phyloP scores from a whole-genome alignment of 2,797 vertebrate species.

The Lutjanus argentimaculatus region DNA sequence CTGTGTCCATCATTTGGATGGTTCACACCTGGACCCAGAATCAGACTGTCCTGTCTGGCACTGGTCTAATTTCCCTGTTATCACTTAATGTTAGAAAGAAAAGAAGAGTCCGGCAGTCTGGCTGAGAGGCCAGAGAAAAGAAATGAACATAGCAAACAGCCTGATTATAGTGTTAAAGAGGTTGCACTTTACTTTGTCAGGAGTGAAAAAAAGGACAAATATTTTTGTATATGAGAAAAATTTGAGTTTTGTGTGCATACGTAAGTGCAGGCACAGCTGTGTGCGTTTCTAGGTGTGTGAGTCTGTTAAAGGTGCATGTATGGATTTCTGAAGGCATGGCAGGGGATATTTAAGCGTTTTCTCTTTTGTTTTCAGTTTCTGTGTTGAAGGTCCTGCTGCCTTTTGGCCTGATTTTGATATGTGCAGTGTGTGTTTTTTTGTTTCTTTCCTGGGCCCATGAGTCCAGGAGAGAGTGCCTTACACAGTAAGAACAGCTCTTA shows the following conservation, averaged over 20 bases:
- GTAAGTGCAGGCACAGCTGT: slow-evolving; percentile 32
- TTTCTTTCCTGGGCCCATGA: slow-evolving; percentile 48
- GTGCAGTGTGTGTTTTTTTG: slow-evolving; percentile 27
- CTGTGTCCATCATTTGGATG: slow-evolving; percentile 22
- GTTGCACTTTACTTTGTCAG: slow-evolving; percentile 85
- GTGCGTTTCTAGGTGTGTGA: slow-evolving; percentile 34
- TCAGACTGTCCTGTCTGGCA: slow-evolving; percentile 8
- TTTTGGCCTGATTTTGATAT: slow-evolving; percentile 47
- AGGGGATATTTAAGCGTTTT: slow-evolving; percentile 50
- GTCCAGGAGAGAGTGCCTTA: slow-evolving; percentile 76
- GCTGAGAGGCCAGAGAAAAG: slow-evolving; percentile 22
- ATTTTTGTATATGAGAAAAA: slow-evolving; percentile 43
- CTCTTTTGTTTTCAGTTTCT: slow-evolving; percentile 31
- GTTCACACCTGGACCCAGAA: slow-evolving; percentile 29
- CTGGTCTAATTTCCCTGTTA: slow-evolving; percentile 19
- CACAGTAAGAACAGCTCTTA: slow-evolving; percentile 35
- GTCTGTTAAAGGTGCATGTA: slow-evolving; percentile 38
- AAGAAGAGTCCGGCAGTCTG: slow-evolving; percentile 3
- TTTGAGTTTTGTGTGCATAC: slow-evolving; percentile 35
- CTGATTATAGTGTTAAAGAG: slow-evolving; percentile 66
- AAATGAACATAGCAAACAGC: slow-evolving; percentile 13
- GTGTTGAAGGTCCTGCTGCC: slow-evolving; percentile 57
- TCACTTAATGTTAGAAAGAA: slow-evolving; percentile 20
- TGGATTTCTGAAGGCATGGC: slow-evolving; percentile 29
- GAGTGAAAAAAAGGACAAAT: slow-evolving; percentile 37